Evolutionary conservation across 2,888 invertebrate species (phyloP).

Genomic region (Amiota minor): DNA sequence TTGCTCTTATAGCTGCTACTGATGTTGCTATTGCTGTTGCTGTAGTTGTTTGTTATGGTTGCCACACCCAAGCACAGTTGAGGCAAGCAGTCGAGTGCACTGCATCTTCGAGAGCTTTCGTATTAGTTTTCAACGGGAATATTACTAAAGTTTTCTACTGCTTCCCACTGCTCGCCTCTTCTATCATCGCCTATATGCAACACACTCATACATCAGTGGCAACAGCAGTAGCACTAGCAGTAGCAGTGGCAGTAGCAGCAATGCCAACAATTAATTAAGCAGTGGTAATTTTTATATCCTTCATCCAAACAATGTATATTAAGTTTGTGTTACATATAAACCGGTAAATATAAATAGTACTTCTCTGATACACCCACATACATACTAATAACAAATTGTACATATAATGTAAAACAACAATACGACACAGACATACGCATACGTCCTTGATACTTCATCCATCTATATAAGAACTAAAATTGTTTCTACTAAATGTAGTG

Average conservation of each 20-base stretch:
- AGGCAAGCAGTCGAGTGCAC: not conserved
- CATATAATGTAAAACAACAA: too few species aligned
- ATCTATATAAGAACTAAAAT: too few species aligned
- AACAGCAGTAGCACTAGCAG: not conserved
- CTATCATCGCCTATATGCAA: not conserved
- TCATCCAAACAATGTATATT: not conserved
- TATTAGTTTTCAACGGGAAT: slow-evolving; percentile 8
- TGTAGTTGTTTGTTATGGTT: not conserved
- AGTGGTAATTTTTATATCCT: slow-evolving; percentile 14
- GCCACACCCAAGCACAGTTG: not conserved
- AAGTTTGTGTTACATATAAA: too few species aligned
- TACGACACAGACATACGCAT: too few species aligned
- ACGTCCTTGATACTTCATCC: too few species aligned
- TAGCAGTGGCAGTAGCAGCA: not conserved
- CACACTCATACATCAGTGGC: not conserved
- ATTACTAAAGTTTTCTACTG: slow-evolving; percentile 5
- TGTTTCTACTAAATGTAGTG: too few species aligned
- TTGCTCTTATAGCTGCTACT: not conserved
- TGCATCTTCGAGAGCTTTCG: slow-evolving; percentile 18
- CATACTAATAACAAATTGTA: too few species aligned
- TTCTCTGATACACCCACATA: too few species aligned
- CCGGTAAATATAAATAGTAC: too few species aligned
- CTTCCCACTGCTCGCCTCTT: too few species aligned
- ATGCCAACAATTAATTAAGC: slow-evolving; percentile 21
- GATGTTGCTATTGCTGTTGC: not conserved